Conservation (phyloP, 2,113 vertebrate species). For the Seriola dumerili region DNA sequence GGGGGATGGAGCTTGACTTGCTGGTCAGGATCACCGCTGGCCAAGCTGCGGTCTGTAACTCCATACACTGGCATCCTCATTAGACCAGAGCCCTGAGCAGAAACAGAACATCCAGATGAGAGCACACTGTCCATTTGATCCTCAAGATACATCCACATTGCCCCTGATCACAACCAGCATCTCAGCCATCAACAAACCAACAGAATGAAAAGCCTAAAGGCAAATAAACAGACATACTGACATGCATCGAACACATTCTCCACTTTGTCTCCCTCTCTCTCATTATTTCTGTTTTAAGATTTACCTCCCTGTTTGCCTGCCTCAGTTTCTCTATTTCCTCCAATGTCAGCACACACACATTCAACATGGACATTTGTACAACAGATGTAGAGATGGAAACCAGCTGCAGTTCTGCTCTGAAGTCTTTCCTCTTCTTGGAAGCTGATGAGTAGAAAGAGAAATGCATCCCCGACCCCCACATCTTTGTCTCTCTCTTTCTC, state of each 20-base stretch:
- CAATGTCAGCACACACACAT: constrained; percentile 2
- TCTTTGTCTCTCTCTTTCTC: no score
- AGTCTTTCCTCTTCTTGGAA: constrained; percentile 25
- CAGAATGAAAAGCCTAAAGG: constrained; percentile 15
- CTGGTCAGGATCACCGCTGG: constrained; percentile 44
- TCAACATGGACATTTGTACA: constrained; percentile 52
- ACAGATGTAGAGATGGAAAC: constrained; percentile 63
- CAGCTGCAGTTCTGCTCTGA: constrained; percentile 39
- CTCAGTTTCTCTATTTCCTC: neutral
- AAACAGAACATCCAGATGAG: constrained; percentile 54
- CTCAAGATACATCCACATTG: constrained; percentile 2
- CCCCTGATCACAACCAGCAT: constrained; percentile 17
- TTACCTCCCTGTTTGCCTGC: neutral
- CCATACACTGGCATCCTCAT: constrained; percentile 64
- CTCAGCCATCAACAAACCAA: neutral
- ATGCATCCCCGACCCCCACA: neutral
- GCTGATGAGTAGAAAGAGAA: constrained; percentile 43
- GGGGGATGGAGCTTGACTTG: constrained; percentile 10
- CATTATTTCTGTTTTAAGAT: neutral
- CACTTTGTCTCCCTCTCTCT: constrained; percentile 15
- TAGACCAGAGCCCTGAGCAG: constrained; percentile 57
- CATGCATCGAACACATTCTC: neutral
- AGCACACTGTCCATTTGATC: constrained; percentile 41
- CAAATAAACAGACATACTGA: constrained; percentile 28
- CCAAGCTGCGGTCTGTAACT: constrained; percentile 47